Conservation (phyloP, 2,797 vertebrate genomes). For the Falco rusticolus region DNA sequence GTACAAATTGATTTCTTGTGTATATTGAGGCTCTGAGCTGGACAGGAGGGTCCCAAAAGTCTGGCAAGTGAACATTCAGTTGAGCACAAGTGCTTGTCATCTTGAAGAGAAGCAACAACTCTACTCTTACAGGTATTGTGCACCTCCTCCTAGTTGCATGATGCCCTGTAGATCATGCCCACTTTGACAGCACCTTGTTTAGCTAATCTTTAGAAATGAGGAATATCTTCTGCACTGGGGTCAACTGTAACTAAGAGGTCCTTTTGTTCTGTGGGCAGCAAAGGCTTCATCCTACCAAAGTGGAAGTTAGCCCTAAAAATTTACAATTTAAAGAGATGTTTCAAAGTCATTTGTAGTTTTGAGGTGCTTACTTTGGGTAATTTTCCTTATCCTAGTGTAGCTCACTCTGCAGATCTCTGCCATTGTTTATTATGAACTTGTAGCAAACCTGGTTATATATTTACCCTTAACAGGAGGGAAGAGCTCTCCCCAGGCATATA, state of each 20-base stretch:
- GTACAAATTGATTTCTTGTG: background rate
- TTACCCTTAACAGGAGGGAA: background rate
- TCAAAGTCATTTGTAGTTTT: background rate
- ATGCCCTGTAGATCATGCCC: background rate
- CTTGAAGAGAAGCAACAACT: background rate
- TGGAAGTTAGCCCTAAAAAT: background rate
- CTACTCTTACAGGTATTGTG: background rate
- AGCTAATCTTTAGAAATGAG: background rate
- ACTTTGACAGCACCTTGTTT: background rate
- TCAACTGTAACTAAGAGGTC: background rate
- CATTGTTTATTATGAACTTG: background rate
- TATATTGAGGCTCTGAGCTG: background rate
- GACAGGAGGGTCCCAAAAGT: background rate
- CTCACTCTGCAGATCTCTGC: background rate
- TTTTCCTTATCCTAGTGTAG: background rate
- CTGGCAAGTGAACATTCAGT: background rate
- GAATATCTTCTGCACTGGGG: background rate
- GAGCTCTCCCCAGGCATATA: background rate
- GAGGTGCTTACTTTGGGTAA: background rate
- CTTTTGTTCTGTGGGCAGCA: background rate
- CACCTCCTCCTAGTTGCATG: background rate
- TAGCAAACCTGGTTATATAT: background rate
- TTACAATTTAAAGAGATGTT: background rate
- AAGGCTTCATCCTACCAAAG: rapidly evolving
- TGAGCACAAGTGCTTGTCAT: background rate